Percentiles rank a stretch among this genome's conserved stretches.
These are phyloP conservation scores for Cataglyphis cursor DNA, from an alignment of 2,888 invertebrate genomes.

Conservation along the genomic window DNA sequence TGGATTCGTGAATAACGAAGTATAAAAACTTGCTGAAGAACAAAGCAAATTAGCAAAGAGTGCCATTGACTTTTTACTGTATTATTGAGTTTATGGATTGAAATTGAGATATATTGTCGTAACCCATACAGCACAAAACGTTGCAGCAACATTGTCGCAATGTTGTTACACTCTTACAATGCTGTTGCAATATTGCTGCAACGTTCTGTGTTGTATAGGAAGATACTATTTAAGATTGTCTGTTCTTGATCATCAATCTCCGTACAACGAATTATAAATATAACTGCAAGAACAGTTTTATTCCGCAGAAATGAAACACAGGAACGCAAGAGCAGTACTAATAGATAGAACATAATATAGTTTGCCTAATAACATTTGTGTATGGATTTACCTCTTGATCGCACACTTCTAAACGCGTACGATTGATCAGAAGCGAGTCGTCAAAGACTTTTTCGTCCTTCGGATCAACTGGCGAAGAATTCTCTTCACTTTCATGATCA, in stretches of 20 bases:
- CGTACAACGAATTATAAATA: neutral
- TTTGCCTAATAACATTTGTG: neutral
- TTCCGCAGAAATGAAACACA: no score
- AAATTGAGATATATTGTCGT: no score
- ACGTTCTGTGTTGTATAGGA: no score
- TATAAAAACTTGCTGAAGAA: neutral
- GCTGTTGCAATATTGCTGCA: no score
- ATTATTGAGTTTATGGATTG: no score
- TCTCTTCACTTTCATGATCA: slow-evolving; percentile 76
- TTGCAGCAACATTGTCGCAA: no score
- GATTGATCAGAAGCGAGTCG: slow-evolving; percentile 90
- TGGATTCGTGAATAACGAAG: neutral
- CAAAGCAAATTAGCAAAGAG: neutral
- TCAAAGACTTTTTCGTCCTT: slow-evolving; percentile 89
- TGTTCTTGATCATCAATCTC: neutral
- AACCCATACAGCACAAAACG: no score
- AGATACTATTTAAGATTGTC: neutral
- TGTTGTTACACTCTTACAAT: no score
- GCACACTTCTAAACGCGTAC: slow-evolving; percentile 94
- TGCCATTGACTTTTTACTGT: no score
- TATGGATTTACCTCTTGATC: slow-evolving; percentile 90
- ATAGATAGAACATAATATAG: neutral
- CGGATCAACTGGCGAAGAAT: slow-evolving; percentile 81
- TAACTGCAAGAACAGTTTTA: no score
- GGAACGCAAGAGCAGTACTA: neutral